Base-by-base conservation (phyloP, 2,797 vertebrate species). In the Gadopsis bispinosus region DNA sequence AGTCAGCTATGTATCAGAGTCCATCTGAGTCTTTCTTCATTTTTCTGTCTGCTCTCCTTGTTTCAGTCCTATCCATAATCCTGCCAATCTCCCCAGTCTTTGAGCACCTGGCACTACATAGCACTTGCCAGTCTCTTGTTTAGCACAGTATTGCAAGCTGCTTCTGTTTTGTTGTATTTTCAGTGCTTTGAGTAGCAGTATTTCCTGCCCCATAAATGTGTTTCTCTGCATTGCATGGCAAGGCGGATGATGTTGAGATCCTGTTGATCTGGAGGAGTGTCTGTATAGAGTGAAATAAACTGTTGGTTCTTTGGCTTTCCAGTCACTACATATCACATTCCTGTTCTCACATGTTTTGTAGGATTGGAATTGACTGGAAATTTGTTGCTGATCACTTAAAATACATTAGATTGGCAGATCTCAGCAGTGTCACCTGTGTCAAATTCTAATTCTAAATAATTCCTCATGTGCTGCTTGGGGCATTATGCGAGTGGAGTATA, bases 81-180 rank as follows among this genome's bases (percentile, higher is more conserved):
- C 87, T 89, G 88, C 70, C 80, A 87, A 77, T 87, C 72, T 85
- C 80, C 73, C 74, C 79, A 66, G 60, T 75, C 75, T 73, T 83
- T 81, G 47, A 87, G 76, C 83, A 85, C 78, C 81, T 88, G 75
- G 80, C 83, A 87, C 76, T 77, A 80, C 55, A 72, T 43, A 80
- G 68, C 73, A 89, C 64, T 85, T 81, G 50, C 69, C 66, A 81
- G 77, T 78, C 74, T 87, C 33, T 77, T 84, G 60, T 75, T 81
- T 47, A 37, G 26, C 13, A 19, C 45, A 73, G 78, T 65, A 71
- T 45, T 79, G 50, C 37, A 33, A 81, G 55, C 45, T 75, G 70
- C 51, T 70, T 77, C 54, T 60, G 43, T 75, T 77, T 51, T 58
- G 45, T 70, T 75, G 55, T 62, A 69, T 69, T 86, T 84, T 87